Evolutionary conservation across 2,797 vertebrate species (phyloP).

Genomic region (Yasuhikotakia modesta): DNA sequence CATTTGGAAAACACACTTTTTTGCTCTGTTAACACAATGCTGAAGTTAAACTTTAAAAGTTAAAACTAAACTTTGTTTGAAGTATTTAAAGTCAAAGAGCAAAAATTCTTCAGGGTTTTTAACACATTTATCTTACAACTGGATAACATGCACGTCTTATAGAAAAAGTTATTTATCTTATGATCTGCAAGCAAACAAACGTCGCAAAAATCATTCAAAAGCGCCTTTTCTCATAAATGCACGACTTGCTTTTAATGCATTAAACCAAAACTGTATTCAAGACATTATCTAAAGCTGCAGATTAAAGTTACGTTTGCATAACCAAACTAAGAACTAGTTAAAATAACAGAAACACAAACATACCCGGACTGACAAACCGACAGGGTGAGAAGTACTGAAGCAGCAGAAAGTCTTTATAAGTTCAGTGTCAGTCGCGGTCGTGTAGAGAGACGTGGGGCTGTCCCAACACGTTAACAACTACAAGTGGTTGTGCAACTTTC

Average conservation of each 20-base stretch:
- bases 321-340: background rate
- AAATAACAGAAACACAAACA: background rate
- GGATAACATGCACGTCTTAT: background rate
- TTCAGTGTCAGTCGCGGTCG: constrained; percentile 29
- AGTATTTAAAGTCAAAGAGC: too few species aligned
- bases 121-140: too few species aligned
- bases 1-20: too few species aligned
- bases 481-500: constrained; percentile 6
- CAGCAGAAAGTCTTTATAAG: background rate
- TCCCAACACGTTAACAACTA: background rate
- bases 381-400: background rate
- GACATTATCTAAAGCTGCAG: too few species aligned
- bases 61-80: background rate
- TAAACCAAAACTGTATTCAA: background rate
- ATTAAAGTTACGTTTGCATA: background rate
- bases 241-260: background rate
- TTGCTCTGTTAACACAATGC: too few species aligned
- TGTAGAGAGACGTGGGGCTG: background rate
- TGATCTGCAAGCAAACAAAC: too few species aligned
- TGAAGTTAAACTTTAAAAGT: too few species aligned
- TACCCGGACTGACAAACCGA: background rate
- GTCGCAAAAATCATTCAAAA: too few species aligned
- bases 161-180: background rate
- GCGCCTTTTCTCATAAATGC: too few species aligned
- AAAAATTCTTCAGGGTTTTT: too few species aligned